Conservation (phyloP, 1,140 invertebrate genomes). For the Galendromus occidentalis region DNA sequence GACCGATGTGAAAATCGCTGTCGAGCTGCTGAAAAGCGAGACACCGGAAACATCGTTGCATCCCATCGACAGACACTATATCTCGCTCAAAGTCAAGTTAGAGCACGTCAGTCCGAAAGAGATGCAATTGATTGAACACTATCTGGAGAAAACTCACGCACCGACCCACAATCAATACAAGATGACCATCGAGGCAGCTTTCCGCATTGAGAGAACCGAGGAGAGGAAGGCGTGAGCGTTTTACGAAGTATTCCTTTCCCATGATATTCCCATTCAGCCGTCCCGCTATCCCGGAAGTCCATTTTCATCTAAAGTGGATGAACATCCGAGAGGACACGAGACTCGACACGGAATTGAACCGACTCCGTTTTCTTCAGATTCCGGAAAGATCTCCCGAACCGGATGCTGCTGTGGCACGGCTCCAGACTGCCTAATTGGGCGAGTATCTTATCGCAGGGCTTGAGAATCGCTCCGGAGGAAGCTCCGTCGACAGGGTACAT, state of each 20-base stretch:
- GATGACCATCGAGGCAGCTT: slow-evolving; percentile 28
- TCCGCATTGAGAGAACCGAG: slow-evolving; percentile 21
- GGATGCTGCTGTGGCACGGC: slow-evolving; percentile 38
- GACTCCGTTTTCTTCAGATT: slow-evolving; percentile 11
- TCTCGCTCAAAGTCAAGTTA: slow-evolving; percentile 24
- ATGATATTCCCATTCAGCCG: no score
- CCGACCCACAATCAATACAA: slow-evolving; percentile 29
- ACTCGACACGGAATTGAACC: neutral
- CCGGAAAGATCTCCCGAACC: slow-evolving; percentile 23
- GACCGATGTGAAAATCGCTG: slow-evolving; percentile 36
- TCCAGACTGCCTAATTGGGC: slow-evolving; percentile 37
- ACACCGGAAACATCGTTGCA: slow-evolving; percentile 24
- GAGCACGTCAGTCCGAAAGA: slow-evolving; percentile 7
- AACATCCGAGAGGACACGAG: slow-evolving; percentile 11
- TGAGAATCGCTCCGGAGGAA: slow-evolving; percentile 37
- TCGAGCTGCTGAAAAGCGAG: slow-evolving; percentile 31
- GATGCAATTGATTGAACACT: slow-evolving; percentile 27
- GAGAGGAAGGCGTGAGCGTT: slow-evolving; percentile 20
- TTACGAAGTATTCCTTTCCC: no score
- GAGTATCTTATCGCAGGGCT: slow-evolving; percentile 38
- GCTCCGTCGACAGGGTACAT: slow-evolving; percentile 36
- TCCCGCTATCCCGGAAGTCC: neutral
- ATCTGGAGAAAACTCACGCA: slow-evolving; percentile 29
- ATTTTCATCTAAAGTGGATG: neutral
- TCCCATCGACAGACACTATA: slow-evolving; percentile 35